These are phyloP conservation scores for Equus przewalskii DNA, from an alignment of 2,113 vertebrate species.

Conservation along the genomic window DNA sequence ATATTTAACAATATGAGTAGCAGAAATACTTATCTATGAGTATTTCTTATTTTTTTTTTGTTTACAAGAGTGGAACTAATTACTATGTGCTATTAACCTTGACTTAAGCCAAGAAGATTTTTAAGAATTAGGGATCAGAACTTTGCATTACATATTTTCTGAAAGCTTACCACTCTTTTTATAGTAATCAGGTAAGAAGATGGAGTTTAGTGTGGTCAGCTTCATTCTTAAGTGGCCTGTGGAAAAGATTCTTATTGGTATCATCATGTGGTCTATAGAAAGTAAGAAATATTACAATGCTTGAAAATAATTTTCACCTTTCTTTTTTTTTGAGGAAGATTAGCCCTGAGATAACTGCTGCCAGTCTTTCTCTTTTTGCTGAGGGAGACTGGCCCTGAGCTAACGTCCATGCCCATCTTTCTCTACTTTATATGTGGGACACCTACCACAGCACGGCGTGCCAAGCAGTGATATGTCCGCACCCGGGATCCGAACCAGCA, in stretches of 20 bases:
- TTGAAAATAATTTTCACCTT: background rate
- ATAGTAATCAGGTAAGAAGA: background rate
- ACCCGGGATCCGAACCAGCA: too few species aligned
- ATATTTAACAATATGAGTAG: slow-evolving; percentile 23
- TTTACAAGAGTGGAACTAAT: slow-evolving; percentile 11
- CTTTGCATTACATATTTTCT: slow-evolving; percentile 35
- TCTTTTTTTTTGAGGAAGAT: too few species aligned
- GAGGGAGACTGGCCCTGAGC: too few species aligned
- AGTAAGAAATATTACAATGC: background rate
- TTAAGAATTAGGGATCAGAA: background rate
- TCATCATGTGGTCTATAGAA: background rate
- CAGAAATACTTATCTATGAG: slow-evolving; percentile 44
- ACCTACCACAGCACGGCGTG: too few species aligned
- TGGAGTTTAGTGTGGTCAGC: background rate
- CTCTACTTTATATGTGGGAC: too few species aligned
- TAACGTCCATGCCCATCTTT: too few species aligned
- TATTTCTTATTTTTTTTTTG: background rate
- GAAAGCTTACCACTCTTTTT: background rate
- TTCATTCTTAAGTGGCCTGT: background rate
- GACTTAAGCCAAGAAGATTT: background rate
- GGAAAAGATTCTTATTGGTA: background rate
- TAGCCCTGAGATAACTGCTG: too few species aligned
- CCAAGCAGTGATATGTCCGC: too few species aligned
- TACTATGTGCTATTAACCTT: background rate
- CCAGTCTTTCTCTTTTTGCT: too few species aligned